Conservation (phyloP, 2,797 vertebrate species). For the Halcyon chelicuti region DNA sequence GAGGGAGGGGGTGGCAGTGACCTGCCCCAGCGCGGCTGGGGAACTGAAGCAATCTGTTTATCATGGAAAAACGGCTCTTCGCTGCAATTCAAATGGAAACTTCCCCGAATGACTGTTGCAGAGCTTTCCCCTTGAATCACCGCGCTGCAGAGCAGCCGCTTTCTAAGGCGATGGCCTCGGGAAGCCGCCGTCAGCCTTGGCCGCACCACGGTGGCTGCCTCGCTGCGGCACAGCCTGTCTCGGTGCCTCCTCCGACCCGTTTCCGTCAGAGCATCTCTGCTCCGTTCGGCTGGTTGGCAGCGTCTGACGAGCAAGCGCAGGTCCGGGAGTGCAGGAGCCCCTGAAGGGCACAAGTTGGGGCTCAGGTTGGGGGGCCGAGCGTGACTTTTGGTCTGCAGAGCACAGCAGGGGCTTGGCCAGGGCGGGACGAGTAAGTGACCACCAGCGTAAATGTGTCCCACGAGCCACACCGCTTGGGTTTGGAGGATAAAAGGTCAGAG, state of each 20-base stretch:
- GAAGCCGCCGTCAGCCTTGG: not conserved
- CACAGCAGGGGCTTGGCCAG: rapidly evolving
- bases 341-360: not conserved
- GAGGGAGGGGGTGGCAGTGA: not conserved
- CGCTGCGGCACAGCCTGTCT: rapidly evolving
- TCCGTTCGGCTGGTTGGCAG: not conserved
- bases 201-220: rapidly evolving
- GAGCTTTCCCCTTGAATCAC: slow-evolving; percentile 70
- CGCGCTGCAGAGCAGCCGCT: not conserved
- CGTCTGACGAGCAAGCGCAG: not conserved
- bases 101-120: slow-evolving; percentile 65
- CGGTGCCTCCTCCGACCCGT: rapidly evolving
- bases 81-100: slow-evolving; percentile 68
- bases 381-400: not conserved
- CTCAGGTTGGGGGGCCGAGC: rapidly evolving
- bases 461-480: rapidly evolving
- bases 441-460: rapidly evolving
- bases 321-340: not conserved
- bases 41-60: slow-evolving; percentile 67
- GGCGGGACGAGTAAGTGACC: rapidly evolving
- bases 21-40: not conserved
- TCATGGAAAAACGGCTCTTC: slow-evolving; percentile 69
- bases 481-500: not conserved
- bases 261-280: not conserved
- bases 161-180: slow-evolving; percentile 25